Conservation (phyloP, 2,888 invertebrate species). For the Chloromyia formosa region DNA sequence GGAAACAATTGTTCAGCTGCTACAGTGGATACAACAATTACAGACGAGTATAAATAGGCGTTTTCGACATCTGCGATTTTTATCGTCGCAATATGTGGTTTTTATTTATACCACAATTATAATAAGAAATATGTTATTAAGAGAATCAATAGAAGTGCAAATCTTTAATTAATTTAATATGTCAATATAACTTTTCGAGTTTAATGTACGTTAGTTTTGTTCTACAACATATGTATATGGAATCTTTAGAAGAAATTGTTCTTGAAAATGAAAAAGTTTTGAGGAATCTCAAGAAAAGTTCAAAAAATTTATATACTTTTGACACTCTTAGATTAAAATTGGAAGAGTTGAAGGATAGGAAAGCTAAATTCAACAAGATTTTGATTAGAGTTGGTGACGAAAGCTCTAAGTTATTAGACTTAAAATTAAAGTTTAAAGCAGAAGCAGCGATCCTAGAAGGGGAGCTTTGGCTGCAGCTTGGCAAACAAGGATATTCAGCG, state of each 20-base stretch:
- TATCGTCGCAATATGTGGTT: too few relatives aligned
- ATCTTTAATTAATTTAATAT: too few relatives aligned
- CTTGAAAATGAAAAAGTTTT: background rate
- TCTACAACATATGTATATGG: too few relatives aligned
- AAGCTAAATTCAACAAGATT: background rate
- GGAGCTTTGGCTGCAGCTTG: background rate
- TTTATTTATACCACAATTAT: too few relatives aligned
- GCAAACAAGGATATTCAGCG: background rate
- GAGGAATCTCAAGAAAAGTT: too few relatives aligned
- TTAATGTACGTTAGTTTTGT: too few relatives aligned
- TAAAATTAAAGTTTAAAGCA: constrained; percentile 1
- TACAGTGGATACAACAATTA: too few relatives aligned
- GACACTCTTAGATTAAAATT: background rate
- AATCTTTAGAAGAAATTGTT: background rate
- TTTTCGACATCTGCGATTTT: too few relatives aligned
- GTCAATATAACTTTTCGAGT: too few relatives aligned
- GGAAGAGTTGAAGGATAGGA: background rate
- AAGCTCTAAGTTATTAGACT: background rate
- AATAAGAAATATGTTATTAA: background rate
- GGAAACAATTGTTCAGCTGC: too few relatives aligned
- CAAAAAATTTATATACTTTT: background rate
- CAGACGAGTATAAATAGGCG: too few relatives aligned
- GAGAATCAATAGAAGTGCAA: background rate
- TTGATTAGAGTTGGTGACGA: background rate
- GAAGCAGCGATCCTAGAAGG: background rate